These are phyloP conservation scores for Clarias platycephalus DNA, from an alignment of 2,797 vertebrate genomes.

Conservation along the genomic window DNA sequence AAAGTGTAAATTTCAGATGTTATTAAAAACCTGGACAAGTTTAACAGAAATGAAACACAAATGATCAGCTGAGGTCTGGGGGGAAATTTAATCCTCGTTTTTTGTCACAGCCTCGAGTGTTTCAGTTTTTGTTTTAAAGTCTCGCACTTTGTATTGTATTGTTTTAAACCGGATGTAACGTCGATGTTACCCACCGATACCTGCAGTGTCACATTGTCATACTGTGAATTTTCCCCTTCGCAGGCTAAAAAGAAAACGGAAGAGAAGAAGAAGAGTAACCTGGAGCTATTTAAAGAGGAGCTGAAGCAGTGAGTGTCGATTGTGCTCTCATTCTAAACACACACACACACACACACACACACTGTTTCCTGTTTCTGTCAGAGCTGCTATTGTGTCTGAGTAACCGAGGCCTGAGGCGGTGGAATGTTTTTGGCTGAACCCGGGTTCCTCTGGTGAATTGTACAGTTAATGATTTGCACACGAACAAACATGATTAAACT, in stretches of 20 bases:
- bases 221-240: background rate
- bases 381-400: background rate
- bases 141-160: background rate
- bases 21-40: background rate
- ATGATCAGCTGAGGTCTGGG: too few species aligned
- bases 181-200: background rate
- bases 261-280: slow-evolving; percentile 83
- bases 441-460: background rate
- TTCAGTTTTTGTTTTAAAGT: background rate
- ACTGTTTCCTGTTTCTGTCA: background rate
- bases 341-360: background rate
- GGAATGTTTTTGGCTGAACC: background rate
- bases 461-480: background rate
- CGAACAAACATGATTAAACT: background rate
- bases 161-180: background rate
- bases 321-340: background rate
- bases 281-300: slow-evolving; percentile 83
- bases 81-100: too few species aligned
- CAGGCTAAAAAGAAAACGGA: slow-evolving; percentile 78
- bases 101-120: background rate
- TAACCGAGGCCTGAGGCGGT: background rate
- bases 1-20: background rate
- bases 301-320: slow-evolving; percentile 74
- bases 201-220: background rate
- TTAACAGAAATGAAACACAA: background rate